phyloP scores from a whole-genome alignment of 2,113 vertebrate genomes.

The Sylvia atricapilla region DNA sequence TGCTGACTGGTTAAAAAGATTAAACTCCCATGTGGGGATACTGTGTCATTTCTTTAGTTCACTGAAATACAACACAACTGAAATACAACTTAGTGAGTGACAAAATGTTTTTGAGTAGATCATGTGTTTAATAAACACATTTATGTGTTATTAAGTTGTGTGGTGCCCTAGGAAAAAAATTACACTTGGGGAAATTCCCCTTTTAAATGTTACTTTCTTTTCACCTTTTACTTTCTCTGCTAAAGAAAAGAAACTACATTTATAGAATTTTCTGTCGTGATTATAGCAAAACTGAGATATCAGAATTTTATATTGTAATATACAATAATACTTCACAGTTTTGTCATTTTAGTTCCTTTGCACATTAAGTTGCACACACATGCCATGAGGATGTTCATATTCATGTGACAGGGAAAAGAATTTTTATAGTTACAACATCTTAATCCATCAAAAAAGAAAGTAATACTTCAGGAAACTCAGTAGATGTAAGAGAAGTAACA shows the following conservation, averaged over 20 bases:
- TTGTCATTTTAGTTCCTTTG: background rate
- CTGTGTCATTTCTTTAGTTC: background rate
- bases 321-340: background rate
- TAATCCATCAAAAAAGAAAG: background rate
- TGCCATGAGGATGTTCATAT: background rate
- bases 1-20: conserved; percentile 22
- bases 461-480: background rate
- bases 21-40: background rate
- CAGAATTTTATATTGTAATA: background rate
- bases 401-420: background rate
- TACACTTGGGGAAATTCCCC: background rate
- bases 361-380: background rate
- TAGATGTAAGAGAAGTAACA: background rate
- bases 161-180: background rate
- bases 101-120: background rate
- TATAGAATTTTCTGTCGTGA: background rate
- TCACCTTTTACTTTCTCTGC: background rate
- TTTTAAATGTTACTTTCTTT: background rate
- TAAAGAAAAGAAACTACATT: background rate
- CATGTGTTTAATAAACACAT: background rate
- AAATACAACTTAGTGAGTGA: conserved; percentile 5
- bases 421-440: background rate
- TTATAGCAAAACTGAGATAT: background rate
- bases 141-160: too few relatives aligned
- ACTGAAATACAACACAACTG: background rate